Conservation (phyloP, 2,888 invertebrate genomes). For the Lithophane socia region DNA sequence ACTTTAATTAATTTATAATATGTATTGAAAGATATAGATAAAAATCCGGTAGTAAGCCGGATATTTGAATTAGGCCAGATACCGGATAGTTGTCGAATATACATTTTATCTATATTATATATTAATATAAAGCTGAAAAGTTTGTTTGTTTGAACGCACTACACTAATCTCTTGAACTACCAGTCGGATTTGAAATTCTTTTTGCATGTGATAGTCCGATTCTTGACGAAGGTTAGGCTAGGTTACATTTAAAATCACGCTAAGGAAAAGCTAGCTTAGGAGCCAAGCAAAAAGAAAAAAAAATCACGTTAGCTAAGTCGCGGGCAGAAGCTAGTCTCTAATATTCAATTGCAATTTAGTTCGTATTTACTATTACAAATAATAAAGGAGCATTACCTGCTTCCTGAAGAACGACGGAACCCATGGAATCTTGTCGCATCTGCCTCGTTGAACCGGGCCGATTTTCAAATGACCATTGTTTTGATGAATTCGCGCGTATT, state of each 20-base stretch:
- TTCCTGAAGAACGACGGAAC: constrained; percentile 90
- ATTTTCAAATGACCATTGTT: constrained; percentile 77
- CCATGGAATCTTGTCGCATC: constrained; percentile 90
- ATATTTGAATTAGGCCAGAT: neutral
- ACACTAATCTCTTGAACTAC: neutral
- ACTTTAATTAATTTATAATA: too few species aligned
- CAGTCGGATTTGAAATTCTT: neutral
- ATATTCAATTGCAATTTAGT: constrained; percentile 3
- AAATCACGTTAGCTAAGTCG: neutral
- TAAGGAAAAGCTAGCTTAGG: neutral
- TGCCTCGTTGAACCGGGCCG: constrained; percentile 74
- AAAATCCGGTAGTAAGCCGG: neutral
- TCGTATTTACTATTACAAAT: neutral
- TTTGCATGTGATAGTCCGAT: neutral
- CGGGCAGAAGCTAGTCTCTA: neutral
- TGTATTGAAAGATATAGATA: too few species aligned
- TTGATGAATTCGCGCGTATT: constrained; percentile 90
- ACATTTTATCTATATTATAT: neutral
- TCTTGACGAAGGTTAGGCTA: neutral
- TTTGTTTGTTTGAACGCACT: too few species aligned
- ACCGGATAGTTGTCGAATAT: neutral
- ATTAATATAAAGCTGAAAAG: too few species aligned
- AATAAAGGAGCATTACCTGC: constrained; percentile 75
- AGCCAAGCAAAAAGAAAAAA: neutral
- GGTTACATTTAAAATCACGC: too few species aligned